Evolutionary conservation across 2,797 vertebrate species (phyloP), one percentile per base, ranked within the genome.

Genomic region (Hippoglossus hippoglossus): DNA sequence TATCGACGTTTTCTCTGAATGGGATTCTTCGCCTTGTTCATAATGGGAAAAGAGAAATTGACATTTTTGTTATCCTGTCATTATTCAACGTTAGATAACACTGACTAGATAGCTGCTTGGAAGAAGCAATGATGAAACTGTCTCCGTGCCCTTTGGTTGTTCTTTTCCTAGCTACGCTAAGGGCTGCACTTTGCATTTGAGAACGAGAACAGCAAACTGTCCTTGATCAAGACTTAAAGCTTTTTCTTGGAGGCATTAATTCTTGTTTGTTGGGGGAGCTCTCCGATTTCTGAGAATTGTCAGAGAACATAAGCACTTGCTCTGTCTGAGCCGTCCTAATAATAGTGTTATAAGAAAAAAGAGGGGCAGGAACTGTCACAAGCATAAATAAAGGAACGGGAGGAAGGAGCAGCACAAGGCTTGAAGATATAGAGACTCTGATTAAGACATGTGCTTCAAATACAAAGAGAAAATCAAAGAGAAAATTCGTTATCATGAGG

Each of bases 401-500:
- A 88, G 70, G 63, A 68, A 73, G 71, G 89, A 90, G 85, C 77
- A 90, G 81, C 78, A 56, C 83, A 84, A 85, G 72, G 61, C 67
- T 77, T 86, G 85, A 91, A 77, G 90, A 80, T 88, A 69, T 16
- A 65, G 73, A 83, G 89, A 68, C 70, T 82, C 82, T 24, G 63
- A 79, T 77, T 75, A 63, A 69, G 76, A 65, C 39, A 67, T 19
- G 73, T 80, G 89, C 71, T 81, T 86, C 80, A 83, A 93, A 94
- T 94, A 91, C 71, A 90, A 84, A 76, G 71, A 83, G 73, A 73
- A 94, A 91, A 94, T 91, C 71, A 90, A 84, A 76, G 71, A 83
- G 73, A 72, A 94, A 91, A 94, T 91, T 89, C 92, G 92, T 93
- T 91, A 88, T 87, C 89, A 85, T 81, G 85, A 91, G 89, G 81